These are phyloP conservation scores for Drosophila merina DNA, from an alignment of 2,888 invertebrate genomes.

Conservation along the genomic window DNA sequence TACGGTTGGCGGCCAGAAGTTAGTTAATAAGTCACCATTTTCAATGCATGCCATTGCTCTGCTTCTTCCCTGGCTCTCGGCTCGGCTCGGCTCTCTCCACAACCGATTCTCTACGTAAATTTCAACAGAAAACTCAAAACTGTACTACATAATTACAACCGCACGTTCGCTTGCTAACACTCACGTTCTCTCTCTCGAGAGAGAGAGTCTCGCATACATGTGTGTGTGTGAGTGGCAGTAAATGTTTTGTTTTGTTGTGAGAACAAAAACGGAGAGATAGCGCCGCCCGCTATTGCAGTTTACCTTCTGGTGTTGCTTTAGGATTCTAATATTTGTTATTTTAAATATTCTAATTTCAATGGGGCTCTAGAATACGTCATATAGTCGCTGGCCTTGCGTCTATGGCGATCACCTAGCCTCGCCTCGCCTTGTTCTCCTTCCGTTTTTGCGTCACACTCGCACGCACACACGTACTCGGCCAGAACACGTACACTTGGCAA, in stretches of 20 bases:
- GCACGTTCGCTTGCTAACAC: slow-evolving; percentile 31
- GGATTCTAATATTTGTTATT: slow-evolving; percentile 40
- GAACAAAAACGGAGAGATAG: slow-evolving; percentile 37
- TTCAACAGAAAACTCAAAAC: slow-evolving; percentile 77
- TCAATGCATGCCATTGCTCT: slow-evolving; percentile 45
- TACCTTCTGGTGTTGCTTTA: slow-evolving; percentile 14
- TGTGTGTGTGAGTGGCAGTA: slow-evolving; percentile 45
- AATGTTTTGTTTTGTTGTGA: slow-evolving; percentile 77
- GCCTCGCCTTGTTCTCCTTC: slow-evolving; percentile 26
- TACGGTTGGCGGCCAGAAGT: slow-evolving; percentile 7
- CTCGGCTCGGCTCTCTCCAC: slow-evolving; percentile 22
- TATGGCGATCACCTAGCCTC: slow-evolving; percentile 11
- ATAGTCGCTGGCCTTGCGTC: slow-evolving; percentile 5
- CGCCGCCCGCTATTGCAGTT: slow-evolving; percentile 47
- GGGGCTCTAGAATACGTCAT: slow-evolving; percentile 26
- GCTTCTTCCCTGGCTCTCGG: slow-evolving; percentile 30
- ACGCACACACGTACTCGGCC: slow-evolving; percentile 6
- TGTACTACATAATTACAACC: slow-evolving; percentile 77
- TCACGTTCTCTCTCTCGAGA: slow-evolving; percentile 2
- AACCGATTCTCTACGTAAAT: slow-evolving; percentile 57
- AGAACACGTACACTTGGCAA: slow-evolving; percentile 35
- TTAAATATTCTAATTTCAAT: slow-evolving; percentile 22
- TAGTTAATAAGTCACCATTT: slow-evolving; percentile 20
- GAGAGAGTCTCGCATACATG: neutral
- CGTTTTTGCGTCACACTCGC: slow-evolving; percentile 46